Conservation (phyloP, 1,140 invertebrate species). For the Wiebesia pumilae region DNA sequence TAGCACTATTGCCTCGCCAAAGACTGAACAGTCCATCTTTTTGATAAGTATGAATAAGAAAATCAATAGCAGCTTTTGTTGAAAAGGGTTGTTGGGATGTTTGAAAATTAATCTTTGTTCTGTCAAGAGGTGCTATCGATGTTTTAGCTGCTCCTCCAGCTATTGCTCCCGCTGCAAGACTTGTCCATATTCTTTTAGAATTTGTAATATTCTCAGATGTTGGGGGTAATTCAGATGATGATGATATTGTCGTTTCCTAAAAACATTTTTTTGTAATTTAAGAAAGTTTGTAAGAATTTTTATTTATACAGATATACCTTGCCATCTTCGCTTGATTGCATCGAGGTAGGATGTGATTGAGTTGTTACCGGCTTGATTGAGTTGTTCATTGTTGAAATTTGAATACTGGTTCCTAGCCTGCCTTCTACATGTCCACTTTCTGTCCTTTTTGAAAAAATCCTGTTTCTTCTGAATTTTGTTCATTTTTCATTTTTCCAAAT, state of each 20-base stretch:
- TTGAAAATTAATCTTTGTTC: constrained; percentile 99
- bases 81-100: constrained; percentile 88
- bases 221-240: not conserved
- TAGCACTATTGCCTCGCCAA: constrained; percentile 98
- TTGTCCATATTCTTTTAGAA: constrained; percentile 79
- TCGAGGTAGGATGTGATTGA: not conserved
- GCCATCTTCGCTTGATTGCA: not conserved
- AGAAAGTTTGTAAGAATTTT: not conserved
- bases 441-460: constrained; percentile 9
- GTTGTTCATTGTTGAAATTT: constrained; percentile 24
- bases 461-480: constrained; percentile 14
- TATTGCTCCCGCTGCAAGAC: constrained; percentile 86
- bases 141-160: constrained; percentile 98
- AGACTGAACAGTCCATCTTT: constrained; percentile 88
- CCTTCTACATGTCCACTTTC: constrained; percentile 32
- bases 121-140: constrained; percentile 95
- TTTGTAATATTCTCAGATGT: constrained; percentile 66
- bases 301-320: constrained; percentile 1
- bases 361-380: not conserved
- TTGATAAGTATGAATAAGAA: constrained; percentile 82
- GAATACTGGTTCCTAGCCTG: constrained; percentile 17
- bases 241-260: not conserved
- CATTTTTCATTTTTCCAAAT: constrained; percentile 49
- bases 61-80: constrained; percentile 84
- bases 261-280: not conserved